Percentiles rank a stretch among this genome's conserved stretches.
Evolutionary conservation across 2,888 invertebrate genomes (phyloP).

Genomic region (Syrphus vitripennis): DNA sequence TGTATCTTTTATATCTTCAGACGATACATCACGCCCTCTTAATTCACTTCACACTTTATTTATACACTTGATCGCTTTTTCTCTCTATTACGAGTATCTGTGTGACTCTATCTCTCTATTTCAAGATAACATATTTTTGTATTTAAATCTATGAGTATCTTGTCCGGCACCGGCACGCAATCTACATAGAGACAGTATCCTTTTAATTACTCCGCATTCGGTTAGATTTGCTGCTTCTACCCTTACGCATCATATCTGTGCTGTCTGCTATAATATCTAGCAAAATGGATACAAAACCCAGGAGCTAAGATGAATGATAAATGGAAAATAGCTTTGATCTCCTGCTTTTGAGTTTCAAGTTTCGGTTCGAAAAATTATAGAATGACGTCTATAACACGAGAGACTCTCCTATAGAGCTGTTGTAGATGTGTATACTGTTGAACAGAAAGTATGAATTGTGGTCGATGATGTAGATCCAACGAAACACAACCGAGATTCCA

Average conservation of each 20-base stretch:
- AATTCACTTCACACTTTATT: slow-evolving; percentile 65
- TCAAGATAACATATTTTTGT: slow-evolving; percentile 13
- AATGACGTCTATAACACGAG: no score
- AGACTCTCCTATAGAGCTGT: background rate
- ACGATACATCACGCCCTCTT: slow-evolving; percentile 60
- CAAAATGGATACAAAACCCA: background rate
- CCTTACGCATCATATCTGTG: slow-evolving; percentile 55
- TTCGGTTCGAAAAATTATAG: background rate
- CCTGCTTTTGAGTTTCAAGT: slow-evolving; percentile 2
- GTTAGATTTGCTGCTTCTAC: slow-evolving; percentile 34
- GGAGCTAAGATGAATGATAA: slow-evolving; percentile 62
- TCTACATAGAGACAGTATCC: slow-evolving; percentile 52
- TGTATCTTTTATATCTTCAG: slow-evolving; percentile 10
- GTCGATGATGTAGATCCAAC: slow-evolving; percentile 45
- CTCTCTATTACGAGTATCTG: background rate
- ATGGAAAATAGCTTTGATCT: slow-evolving; percentile 64
- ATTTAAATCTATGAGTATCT: slow-evolving; percentile 34
- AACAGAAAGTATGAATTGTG: slow-evolving; percentile 37
- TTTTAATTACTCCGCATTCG: slow-evolving; percentile 60
- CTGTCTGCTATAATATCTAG: background rate
- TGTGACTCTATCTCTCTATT: background rate
- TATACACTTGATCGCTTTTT: slow-evolving; percentile 7
- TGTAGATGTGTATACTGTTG: slow-evolving; percentile 7
- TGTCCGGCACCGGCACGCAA: slow-evolving; percentile 53
- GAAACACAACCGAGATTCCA: slow-evolving; percentile 54